These are phyloP conservation scores for Petrolisthes cinctipes DNA, from an alignment of 2,888 invertebrate genomes.

Conservation along the genomic window DNA sequence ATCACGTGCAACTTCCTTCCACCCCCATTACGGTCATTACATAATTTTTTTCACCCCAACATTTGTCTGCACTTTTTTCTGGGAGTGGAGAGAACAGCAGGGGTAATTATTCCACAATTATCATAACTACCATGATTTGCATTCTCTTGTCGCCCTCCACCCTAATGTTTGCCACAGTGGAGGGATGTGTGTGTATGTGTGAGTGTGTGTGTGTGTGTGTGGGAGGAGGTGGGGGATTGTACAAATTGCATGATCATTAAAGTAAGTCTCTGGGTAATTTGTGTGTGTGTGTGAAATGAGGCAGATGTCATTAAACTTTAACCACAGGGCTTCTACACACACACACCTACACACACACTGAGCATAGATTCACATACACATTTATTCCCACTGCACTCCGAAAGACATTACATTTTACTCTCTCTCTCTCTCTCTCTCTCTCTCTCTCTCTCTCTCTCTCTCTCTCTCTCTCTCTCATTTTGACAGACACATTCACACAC, in stretches of 20 bases:
- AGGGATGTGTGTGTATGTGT: neutral
- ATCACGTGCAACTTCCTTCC: too few relatives aligned
- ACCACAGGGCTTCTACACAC: neutral
- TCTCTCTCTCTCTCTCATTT: constrained; percentile 4
- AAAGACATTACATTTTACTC: neutral
- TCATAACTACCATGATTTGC: neutral
- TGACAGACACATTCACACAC: neutral
- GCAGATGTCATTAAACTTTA: neutral
- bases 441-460: neutral
- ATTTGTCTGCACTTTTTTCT: too few relatives aligned
- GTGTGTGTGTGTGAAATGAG: too few relatives aligned
- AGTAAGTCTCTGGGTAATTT: too few relatives aligned
- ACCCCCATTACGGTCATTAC: too few relatives aligned
- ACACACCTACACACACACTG: too few relatives aligned
- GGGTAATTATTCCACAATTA: neutral
- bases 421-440: neutral
- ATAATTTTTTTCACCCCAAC: too few relatives aligned
- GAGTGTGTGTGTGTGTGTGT: neutral
- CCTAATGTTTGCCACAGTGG: constrained; percentile 6
- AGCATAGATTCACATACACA: neutral
- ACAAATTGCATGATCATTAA: neutral
- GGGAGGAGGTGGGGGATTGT: neutral
- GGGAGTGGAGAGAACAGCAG: neutral
- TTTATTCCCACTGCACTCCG: neutral
- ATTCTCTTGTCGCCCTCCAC: too few relatives aligned